Conservation (phyloP, 2,797 vertebrate genomes). For the Dendrocincla tyrannina region DNA sequence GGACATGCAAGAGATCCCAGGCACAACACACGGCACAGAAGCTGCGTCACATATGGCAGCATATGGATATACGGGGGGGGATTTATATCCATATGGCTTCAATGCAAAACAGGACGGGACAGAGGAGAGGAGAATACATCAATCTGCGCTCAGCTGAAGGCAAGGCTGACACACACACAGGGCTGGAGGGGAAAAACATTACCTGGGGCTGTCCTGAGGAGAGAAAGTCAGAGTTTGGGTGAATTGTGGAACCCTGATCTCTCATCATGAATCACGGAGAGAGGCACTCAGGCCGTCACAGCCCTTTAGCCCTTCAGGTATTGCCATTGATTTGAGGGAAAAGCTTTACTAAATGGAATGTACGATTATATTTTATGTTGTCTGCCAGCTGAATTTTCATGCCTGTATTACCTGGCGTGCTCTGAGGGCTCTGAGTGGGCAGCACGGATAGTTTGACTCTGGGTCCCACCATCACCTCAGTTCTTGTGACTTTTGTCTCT, state of each 20-base stretch:
- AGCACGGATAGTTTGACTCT: neutral
- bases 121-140: neutral
- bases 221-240: neutral
- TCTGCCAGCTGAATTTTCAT: neutral
- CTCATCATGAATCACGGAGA: neutral
- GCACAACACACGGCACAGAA: neutral
- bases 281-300: neutral
- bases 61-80: neutral
- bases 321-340: neutral
- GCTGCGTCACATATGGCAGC: neutral
- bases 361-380: neutral
- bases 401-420: neutral
- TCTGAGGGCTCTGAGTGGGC: neutral
- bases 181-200: neutral
- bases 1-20: neutral
- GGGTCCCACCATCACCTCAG: neutral
- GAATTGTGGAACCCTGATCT: neutral
- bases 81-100: conserved; percentile 23
- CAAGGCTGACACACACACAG: neutral
- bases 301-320: neutral
- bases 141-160: neutral
- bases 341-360: neutral
- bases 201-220: neutral
- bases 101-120: neutral
- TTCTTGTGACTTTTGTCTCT: neutral